Evolutionary conservation across 2,113 vertebrate species (phyloP), one percentile per base, ranked within the genome.

Genomic region (Beaufortia kweichowensis): DNA sequence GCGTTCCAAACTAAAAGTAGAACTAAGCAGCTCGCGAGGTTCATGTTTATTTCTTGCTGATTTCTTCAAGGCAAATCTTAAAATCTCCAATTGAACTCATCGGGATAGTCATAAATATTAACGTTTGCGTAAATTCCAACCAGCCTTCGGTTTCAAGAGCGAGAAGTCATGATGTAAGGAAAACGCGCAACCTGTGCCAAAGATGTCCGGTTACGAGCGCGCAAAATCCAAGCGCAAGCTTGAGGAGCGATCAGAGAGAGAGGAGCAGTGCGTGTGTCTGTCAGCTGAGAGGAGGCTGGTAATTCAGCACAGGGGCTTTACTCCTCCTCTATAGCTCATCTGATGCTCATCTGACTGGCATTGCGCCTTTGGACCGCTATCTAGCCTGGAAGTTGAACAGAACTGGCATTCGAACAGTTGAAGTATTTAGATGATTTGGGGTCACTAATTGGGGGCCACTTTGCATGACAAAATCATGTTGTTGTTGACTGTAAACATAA

Each of bases 1-100:
- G 57, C 56, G 5, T 57, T 31, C 46, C 65, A 80, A 48, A 76
- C 65, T 57, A 69, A 56, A 23, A 80, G 15, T 31, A 74, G 35
- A 43, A 26, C 17, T 19, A 80, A 31, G 35, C 7, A 70, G 33
- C 55, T 55, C 12, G 31, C 7, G 48, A 50, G 65, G 28, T 70
- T 28, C 72, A 80, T 76, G 43, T 61, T 61, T 26, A 62, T 61
- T 43, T 63, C 75, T 53, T 2, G 66, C 29, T 55, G 21, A 0
- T 50, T 31, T 29, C 46, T 48, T 53, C 48, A 53, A n/a, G 7
- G 48, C n/a, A 21, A 21, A 53, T 53, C 6, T 53, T 21, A 21
- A 53, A 53, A 19, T 9, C 48, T 53, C 48, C 41, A 61, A 11
- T 23, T 65, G 28, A 33, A 56, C 46, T 75, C 17, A n/a, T 62